Evolutionary conservation across 2,888 invertebrate species (phyloP).

Genomic region (Saturnia pavonia): DNA sequence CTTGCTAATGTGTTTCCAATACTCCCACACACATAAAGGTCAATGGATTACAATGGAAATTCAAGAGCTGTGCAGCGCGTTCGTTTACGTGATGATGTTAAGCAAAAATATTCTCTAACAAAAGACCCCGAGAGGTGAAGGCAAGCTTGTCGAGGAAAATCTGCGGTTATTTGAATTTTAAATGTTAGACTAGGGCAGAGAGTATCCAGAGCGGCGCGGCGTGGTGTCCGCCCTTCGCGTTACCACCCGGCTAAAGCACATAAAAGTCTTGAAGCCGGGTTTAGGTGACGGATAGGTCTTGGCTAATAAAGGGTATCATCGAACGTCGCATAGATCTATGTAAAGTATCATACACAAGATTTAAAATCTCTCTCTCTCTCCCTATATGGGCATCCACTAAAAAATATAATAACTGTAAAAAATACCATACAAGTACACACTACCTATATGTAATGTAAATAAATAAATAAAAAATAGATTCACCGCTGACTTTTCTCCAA

Average conservation of each 20-base stretch:
- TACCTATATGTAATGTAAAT: no score
- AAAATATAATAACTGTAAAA: no score
- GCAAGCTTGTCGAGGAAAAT: slow-evolving; percentile 48
- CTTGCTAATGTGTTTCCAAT: slow-evolving; percentile 14
- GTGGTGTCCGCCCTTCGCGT: slow-evolving; percentile 37
- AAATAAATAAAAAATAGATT: no score
- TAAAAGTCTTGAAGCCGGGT: slow-evolving; percentile 26
- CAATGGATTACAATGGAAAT: slow-evolving; percentile 42
- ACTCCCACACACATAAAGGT: slow-evolving; percentile 23
- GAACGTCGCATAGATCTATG: not conserved
- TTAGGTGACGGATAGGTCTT: no score
- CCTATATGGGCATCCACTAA: no score
- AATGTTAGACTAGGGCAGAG: slow-evolving; percentile 41
- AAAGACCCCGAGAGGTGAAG: slow-evolving; percentile 39
- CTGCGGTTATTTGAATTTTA: slow-evolving; percentile 60
- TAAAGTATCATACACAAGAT: not conserved
- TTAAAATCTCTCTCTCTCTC: no score
- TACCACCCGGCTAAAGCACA: slow-evolving; percentile 56
- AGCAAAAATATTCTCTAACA: slow-evolving; percentile 47
- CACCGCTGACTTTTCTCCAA: no score
- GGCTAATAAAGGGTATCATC: not conserved
- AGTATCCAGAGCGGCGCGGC: slow-evolving; percentile 42
- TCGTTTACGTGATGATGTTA: slow-evolving; percentile 35
- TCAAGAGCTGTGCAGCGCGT: slow-evolving; percentile 34
- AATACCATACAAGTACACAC: no score